Evolutionary conservation across 1,140 invertebrate genomes (phyloP).

Genomic region (Himalopsyche phryganea): DNA sequence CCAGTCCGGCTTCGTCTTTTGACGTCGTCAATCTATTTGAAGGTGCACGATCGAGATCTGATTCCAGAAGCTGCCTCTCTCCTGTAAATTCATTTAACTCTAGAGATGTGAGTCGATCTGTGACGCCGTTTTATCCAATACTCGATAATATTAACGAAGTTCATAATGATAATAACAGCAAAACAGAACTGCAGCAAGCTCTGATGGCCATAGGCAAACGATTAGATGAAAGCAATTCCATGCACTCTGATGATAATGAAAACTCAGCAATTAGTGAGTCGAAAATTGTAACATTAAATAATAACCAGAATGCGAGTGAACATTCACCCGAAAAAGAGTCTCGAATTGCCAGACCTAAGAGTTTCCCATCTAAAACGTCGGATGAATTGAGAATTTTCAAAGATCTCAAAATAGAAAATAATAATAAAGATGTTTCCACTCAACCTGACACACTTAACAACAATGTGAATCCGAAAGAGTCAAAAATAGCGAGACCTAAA

Average conservation of each 20-base stretch:
- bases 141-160: slow-evolving; percentile 51
- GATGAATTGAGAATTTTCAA: too few relatives aligned
- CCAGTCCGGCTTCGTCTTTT: slow-evolving; percentile 34
- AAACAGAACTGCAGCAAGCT: slow-evolving; percentile 10
- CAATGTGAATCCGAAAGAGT: slow-evolving; percentile 42
- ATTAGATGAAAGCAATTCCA: slow-evolving; percentile 15
- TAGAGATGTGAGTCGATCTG: slow-evolving; percentile 48
- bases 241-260: slow-evolving; percentile 1
- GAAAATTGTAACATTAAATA: neutral
- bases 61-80: slow-evolving; percentile 42
- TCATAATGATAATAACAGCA: slow-evolving; percentile 24
- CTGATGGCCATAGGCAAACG: slow-evolving; percentile 16
- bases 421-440: slow-evolving; percentile 32
- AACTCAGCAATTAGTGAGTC: neutral
- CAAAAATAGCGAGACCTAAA: slow-evolving; percentile 59
- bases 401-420: slow-evolving; percentile 5
- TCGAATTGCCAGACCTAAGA: slow-evolving; percentile 45
- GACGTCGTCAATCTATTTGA: slow-evolving; percentile 34
- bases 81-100: slow-evolving; percentile 39
- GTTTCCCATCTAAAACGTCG: slow-evolving; percentile 47
- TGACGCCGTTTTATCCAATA: slow-evolving; percentile 49
- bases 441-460: slow-evolving; percentile 33
- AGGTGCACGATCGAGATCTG: slow-evolving; percentile 36
- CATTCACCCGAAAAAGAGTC: slow-evolving; percentile 37
- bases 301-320: neutral